A percentile compares a stretch with the other conserved stretches of the same genome.
Conservation (phyloP, 2,888 invertebrate species). For the Mayetiola destructor region DNA sequence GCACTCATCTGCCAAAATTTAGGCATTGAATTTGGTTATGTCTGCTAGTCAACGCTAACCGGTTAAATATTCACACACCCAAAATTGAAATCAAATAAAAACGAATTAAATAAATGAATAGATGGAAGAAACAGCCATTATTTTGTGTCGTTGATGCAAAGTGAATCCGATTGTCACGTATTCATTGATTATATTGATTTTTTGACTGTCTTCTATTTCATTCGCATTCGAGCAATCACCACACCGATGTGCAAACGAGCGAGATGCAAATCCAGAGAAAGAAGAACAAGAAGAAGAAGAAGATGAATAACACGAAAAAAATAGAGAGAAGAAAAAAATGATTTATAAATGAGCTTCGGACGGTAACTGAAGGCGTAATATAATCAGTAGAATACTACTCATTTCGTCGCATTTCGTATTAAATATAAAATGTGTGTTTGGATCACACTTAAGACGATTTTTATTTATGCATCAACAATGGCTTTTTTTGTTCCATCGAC, state of each 20-base stretch:
- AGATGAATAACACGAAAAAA: too few relatives aligned
- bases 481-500: not conserved
- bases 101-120: too few relatives aligned
- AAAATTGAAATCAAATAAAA: too few relatives aligned
- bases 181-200: constrained; percentile 1
- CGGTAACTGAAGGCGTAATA: not conserved
- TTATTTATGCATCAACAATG: constrained; percentile 11
- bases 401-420: constrained; percentile 3
- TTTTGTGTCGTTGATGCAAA: too few relatives aligned
- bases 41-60: not conserved
- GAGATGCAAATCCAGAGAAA: too few relatives aligned
- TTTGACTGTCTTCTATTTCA: not conserved
- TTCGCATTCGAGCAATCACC: too few relatives aligned
- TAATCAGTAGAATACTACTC: constrained; percentile 6
- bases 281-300: too few relatives aligned
- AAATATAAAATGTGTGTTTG: not conserved
- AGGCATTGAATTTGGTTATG: constrained; percentile 3
- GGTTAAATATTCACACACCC: too few relatives aligned
- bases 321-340: too few relatives aligned
- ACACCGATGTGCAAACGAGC: too few relatives aligned
- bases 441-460: not conserved
- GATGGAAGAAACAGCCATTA: too few relatives aligned
- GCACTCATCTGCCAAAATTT: constrained; percentile 5
- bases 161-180: constrained; percentile 10
- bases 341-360: not conserved